phyloP scores from a whole-genome alignment of 1,140 invertebrate species.

The Saccostrea glomerata region DNA sequence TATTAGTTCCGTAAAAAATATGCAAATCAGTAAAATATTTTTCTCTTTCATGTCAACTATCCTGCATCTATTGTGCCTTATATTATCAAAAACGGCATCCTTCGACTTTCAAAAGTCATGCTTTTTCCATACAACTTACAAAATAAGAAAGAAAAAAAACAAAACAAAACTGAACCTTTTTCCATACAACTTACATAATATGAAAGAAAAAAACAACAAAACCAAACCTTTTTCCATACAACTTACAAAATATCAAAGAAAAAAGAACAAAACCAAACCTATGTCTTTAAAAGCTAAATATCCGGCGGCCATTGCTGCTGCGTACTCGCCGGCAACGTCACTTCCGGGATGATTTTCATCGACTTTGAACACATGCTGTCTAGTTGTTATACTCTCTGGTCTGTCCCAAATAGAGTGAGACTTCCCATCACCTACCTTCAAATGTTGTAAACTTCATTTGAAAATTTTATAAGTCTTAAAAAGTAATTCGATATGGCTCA shows the following conservation, averaged over 20 bases:
- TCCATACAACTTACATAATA: too few species aligned
- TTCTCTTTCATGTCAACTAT: constrained; percentile 79
- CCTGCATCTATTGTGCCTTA: constrained; percentile 82
- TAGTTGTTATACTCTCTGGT: constrained; percentile 82
- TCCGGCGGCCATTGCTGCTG: constrained; percentile 82
- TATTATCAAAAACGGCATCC: constrained; percentile 84
- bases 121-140: too few species aligned
- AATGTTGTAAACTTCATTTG: too few species aligned
- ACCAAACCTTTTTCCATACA: too few species aligned
- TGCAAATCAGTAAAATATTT: constrained; percentile 16
- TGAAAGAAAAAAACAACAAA: not conserved
- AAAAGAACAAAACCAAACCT: constrained; percentile 14
- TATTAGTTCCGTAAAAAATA: too few species aligned
- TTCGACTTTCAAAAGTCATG: constrained; percentile 81
- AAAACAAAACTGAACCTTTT: constrained; percentile 8
- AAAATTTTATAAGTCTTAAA: too few species aligned
- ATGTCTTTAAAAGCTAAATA: constrained; percentile 80
- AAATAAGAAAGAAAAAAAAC: not conserved
- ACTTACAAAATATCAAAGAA: not conserved
- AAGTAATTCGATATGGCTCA: too few species aligned
- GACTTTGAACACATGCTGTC: constrained; percentile 83
- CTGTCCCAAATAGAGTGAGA: constrained; percentile 66
- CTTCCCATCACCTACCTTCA: constrained; percentile 70
- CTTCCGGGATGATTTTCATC: constrained; percentile 81
- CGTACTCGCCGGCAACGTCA: constrained; percentile 83